Percentiles rank a stretch among this genome's conserved stretches.
Evolutionary conservation across 2,797 vertebrate species (phyloP).

Genomic region (Toxotes lorentzi): DNA sequence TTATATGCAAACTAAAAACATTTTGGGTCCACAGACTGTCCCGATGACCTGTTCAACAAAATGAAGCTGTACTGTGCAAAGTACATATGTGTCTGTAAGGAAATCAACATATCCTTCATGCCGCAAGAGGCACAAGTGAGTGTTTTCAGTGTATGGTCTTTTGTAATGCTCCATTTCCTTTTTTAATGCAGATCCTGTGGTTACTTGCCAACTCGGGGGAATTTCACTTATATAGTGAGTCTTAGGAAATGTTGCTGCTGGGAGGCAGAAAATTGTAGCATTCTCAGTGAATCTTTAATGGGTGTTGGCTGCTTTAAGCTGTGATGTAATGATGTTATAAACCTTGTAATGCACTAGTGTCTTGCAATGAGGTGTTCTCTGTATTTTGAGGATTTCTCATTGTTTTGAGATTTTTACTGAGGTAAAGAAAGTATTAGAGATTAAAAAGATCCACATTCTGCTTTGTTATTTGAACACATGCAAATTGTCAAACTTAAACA

Average conservation of each 20-base stretch:
- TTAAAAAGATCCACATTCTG: neutral
- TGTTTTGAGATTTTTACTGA: no score
- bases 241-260: neutral
- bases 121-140: constrained; percentile 94
- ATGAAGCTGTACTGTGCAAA: constrained; percentile 92
- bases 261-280: neutral
- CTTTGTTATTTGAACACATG: neutral
- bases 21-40: constrained; percentile 86
- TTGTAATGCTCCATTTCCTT: constrained; percentile 37
- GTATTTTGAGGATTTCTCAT: neutral
- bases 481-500: neutral
- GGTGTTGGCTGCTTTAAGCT: constrained; percentile 31
- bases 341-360: neutral
- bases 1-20: neutral
- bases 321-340: constrained; percentile 6
- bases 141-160: constrained; percentile 3
- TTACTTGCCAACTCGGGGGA: neutral
- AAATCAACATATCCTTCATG: constrained; percentile 95
- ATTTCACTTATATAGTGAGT: neutral
- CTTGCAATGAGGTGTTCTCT: neutral
- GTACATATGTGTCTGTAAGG: constrained; percentile 93
- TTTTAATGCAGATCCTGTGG: constrained; percentile 17
- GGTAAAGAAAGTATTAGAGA: no score
- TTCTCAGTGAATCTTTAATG: neutral
- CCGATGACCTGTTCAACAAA: constrained; percentile 92